These are phyloP conservation scores for Himalopsyche kuldschensis DNA, from an alignment of 2,888 invertebrate species.

Conservation along the genomic window DNA sequence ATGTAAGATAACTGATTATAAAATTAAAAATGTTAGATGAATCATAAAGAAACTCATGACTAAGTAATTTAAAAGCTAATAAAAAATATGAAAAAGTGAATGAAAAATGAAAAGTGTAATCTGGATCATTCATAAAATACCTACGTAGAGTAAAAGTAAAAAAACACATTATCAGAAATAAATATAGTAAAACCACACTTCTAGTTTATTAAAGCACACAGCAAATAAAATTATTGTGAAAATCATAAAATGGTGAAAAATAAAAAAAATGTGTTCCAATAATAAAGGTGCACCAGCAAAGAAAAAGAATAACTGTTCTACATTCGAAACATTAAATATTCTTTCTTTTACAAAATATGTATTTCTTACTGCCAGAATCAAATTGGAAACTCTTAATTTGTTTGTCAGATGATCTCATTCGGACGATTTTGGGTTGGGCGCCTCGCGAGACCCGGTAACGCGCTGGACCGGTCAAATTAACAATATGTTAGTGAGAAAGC, in stretches of 20 bases:
- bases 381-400: conserved; percentile 62
- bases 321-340: conserved; percentile 21
- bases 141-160: conserved; percentile 13
- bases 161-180: neutral
- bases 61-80: neutral
- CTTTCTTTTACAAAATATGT: conserved; percentile 27
- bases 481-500: conserved; percentile 14
- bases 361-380: conserved; percentile 64
- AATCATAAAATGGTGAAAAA: conserved; percentile 22
- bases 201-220: conserved; percentile 39
- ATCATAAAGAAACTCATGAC: neutral
- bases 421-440: conserved; percentile 67
- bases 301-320: conserved; percentile 36
- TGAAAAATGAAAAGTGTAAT: conserved; percentile 12
- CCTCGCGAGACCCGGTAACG: conserved; percentile 52
- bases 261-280: conserved; percentile 23
- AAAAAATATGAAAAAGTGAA: neutral
- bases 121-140: neutral
- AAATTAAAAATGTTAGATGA: conserved; percentile 6
- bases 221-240: conserved; percentile 30
- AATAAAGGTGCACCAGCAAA: conserved; percentile 41
- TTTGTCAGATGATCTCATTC: conserved; percentile 63
- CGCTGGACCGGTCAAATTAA: conserved; percentile 33
- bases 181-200: neutral
- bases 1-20: neutral